A percentile compares a stretch with the other conserved stretches of the same genome.
These are phyloP conservation scores for Bombus haemorrhoidalis DNA, from an alignment of 1,140 invertebrate genomes.

Conservation along the genomic window DNA sequence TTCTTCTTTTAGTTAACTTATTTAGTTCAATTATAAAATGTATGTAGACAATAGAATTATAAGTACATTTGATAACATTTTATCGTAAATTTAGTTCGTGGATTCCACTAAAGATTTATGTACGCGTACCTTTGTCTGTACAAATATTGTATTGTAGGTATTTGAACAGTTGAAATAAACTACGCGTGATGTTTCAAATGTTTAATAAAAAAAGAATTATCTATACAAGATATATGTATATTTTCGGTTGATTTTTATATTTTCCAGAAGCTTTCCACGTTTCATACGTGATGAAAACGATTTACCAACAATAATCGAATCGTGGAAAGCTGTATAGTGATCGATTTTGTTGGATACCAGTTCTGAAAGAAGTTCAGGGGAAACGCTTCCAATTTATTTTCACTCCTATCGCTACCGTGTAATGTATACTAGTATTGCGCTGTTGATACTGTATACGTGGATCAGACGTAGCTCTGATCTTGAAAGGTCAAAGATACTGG, in stretches of 20 bases:
- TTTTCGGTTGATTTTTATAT: too few relatives aligned
- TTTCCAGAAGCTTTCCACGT: not conserved
- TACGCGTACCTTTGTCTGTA: too few relatives aligned
- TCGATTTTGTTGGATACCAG: not conserved
- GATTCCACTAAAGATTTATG: too few relatives aligned
- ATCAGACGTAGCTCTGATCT: constrained; percentile 33
- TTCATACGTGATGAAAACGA: constrained; percentile 2
- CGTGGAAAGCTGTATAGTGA: constrained; percentile 9
- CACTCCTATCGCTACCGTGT: constrained; percentile 49
- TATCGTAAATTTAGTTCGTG: too few relatives aligned
- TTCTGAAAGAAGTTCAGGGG: constrained; percentile 24
- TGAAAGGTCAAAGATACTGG: constrained; percentile 56
- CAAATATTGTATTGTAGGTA: too few relatives aligned
- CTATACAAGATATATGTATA: too few relatives aligned
- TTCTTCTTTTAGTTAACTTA: not conserved
- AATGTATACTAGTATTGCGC: constrained; percentile 31
- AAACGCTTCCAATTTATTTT: constrained; percentile 47
- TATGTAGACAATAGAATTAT: too few relatives aligned
- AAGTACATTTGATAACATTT: too few relatives aligned
- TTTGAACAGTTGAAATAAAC: too few relatives aligned
- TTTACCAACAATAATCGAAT: constrained; percentile 33
- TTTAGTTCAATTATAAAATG: not conserved
- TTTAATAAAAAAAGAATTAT: too few relatives aligned
- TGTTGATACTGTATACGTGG: constrained; percentile 21
- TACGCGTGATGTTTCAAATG: too few relatives aligned